Evolutionary conservation across 2,113 vertebrate species (phyloP).

Genomic region (Eurystomus gularis): DNA sequence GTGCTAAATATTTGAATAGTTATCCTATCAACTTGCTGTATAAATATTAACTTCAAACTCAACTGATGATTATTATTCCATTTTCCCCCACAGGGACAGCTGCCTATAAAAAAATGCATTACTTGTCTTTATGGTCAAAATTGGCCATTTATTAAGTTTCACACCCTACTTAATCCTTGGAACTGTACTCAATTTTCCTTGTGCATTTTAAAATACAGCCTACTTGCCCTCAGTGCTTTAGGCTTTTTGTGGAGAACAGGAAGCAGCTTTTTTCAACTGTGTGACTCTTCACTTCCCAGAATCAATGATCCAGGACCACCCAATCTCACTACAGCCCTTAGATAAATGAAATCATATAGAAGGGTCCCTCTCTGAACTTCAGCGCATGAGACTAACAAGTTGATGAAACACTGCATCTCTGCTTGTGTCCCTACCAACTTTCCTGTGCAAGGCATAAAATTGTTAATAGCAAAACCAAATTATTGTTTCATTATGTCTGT

Average conservation of each 20-base stretch:
- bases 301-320: background rate
- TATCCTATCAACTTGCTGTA: background rate
- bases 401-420: background rate
- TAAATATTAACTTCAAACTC: slow-evolving; percentile 1
- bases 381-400: background rate
- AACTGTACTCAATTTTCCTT: background rate
- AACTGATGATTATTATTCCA: background rate
- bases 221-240: background rate
- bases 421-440: background rate
- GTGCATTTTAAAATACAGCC: background rate
- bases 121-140: background rate
- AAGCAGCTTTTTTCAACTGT: background rate
- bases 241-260: background rate
- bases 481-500: background rate
- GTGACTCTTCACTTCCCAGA: background rate
- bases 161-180: background rate
- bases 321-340: background rate
- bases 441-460: background rate
- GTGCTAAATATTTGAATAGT: background rate
- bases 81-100: background rate
- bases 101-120: background rate
- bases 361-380: background rate
- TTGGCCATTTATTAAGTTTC: background rate
- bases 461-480: background rate
- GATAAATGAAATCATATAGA: background rate